Conservation (phyloP, 2,797 vertebrate genomes). For the Melanotaenia parkinsoni region DNA sequence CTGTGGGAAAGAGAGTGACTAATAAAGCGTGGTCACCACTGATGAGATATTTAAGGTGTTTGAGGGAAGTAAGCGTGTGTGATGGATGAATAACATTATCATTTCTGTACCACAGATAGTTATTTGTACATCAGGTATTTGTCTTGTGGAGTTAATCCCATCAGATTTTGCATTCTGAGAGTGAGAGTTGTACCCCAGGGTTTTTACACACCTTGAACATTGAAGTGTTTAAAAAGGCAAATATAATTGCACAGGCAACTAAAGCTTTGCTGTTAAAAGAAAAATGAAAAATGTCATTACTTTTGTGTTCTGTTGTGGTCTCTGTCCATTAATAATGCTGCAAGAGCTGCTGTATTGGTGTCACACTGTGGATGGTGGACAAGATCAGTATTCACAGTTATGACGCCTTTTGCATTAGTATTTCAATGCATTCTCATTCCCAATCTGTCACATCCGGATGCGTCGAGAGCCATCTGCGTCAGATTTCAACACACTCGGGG, state of each 20-base stretch:
- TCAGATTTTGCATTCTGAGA: neutral
- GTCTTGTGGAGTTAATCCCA: neutral
- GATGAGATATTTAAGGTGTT: neutral
- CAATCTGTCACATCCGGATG: neutral
- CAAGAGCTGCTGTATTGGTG: neutral
- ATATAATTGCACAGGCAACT: neutral
- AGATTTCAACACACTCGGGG: too few relatives aligned
- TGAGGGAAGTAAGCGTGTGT: neutral
- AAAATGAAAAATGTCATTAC: neutral
- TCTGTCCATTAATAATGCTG: neutral
- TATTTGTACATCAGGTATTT: neutral
- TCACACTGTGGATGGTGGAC: neutral
- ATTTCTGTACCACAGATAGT: neutral
- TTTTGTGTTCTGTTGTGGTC: neutral
- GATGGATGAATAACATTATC: slow-evolving; percentile 2
- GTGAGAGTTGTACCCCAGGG: too few relatives aligned
- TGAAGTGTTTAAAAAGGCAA: neutral
- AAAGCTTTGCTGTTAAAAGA: neutral
- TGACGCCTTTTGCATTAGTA: neutral
- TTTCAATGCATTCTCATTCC: neutral
- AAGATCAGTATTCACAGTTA: neutral
- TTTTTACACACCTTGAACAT: too few relatives aligned
- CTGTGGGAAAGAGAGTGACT: neutral
- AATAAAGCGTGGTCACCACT: neutral
- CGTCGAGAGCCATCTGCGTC: neutral